Conservation (phyloP, 2,888 invertebrate genomes). For the Phragmatobia fuliginosa region DNA sequence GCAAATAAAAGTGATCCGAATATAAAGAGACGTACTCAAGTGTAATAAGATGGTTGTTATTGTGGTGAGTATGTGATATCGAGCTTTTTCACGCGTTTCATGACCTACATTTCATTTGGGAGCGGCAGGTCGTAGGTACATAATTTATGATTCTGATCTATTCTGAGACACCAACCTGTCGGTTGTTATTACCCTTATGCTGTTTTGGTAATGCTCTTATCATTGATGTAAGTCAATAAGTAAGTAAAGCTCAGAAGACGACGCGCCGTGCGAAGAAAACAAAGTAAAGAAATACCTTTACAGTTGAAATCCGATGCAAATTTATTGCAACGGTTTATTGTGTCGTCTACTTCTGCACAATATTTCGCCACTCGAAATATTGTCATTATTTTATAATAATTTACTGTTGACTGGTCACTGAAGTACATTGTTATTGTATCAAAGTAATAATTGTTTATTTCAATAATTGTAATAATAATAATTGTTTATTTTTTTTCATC, state of each 20-base stretch:
- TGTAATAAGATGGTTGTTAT: constrained; percentile 22
- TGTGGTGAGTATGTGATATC: constrained; percentile 25
- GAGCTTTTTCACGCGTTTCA: constrained; percentile 43
- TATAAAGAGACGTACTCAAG: constrained; percentile 19
- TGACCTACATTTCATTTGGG: constrained; percentile 61
- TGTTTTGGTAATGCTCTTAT: constrained; percentile 18
- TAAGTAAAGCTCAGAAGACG: not conserved
- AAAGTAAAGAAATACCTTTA: not conserved
- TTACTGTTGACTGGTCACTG: not conserved
- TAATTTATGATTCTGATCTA: constrained; percentile 63
- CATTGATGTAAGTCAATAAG: not conserved
- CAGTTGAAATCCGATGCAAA: not conserved
- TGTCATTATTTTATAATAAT: not conserved
- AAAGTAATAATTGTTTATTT: no score
- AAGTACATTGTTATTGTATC: not conserved
- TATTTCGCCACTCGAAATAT: not conserved
- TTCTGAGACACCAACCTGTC: constrained; percentile 44
- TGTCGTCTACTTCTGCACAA: not conserved
- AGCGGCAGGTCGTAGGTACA: constrained; percentile 54
- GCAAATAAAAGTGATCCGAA: constrained; percentile 20
- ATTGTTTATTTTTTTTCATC: no score
- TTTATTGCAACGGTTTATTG: not conserved
- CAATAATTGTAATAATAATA: no score
- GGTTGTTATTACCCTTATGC: constrained; percentile 28
- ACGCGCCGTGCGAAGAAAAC: not conserved